Conservation (phyloP, 1,140 invertebrate species). For the Lepidurus apus region DNA sequence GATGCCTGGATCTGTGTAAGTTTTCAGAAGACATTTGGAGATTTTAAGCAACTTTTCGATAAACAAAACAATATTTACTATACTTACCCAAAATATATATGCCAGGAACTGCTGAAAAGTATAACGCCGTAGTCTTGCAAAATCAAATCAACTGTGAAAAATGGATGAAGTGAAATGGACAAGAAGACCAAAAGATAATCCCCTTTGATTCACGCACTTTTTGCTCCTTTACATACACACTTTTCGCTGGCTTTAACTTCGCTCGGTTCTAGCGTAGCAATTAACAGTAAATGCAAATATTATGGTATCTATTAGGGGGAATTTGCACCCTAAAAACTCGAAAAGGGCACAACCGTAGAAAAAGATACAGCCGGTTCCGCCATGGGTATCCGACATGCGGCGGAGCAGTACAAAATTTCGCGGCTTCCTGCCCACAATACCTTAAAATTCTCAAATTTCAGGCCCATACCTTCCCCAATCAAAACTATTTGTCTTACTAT, state of each 20-base stretch:
- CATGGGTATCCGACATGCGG: conserved; percentile 16
- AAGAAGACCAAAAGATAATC: background rate
- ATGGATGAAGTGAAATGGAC: background rate
- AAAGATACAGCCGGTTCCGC: conserved; percentile 17
- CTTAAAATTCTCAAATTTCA: background rate
- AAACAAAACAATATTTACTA: background rate
- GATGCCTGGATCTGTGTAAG: background rate
- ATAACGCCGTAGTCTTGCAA: background rate
- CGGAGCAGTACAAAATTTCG: background rate
- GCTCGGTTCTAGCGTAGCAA: background rate
- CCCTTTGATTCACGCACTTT: background rate
- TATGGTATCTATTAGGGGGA: background rate
- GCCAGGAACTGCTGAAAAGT: background rate
- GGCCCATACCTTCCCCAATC: background rate
- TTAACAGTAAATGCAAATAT: background rate
- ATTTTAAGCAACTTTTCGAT: background rate
- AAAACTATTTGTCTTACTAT: background rate
- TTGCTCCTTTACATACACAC: background rate
- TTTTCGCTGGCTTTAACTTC: background rate
- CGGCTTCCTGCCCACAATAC: background rate
- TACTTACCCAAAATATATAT: background rate
- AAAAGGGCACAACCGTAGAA: background rate
- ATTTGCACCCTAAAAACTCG: conserved; percentile 15
- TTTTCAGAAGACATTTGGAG: too few relatives aligned
- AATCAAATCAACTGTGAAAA: background rate